A percentile compares a stretch with the other conserved stretches of the same genome.
phyloP scores from a whole-genome alignment of 2,888 invertebrate genomes.

The Cetonia aurata region DNA sequence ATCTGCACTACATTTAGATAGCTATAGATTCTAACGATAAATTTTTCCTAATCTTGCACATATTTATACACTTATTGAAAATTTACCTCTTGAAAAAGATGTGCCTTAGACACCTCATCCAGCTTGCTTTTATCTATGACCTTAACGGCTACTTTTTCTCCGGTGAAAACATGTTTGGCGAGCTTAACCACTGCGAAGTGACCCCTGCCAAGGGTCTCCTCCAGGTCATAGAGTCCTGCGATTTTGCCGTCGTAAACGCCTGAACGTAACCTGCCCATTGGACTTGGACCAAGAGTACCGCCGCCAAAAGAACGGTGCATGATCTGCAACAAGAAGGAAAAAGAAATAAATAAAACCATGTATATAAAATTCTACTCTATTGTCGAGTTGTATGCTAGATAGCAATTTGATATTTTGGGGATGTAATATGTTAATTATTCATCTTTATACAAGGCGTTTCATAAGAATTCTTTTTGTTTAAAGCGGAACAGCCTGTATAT shows the following conservation, averaged over 20 bases:
- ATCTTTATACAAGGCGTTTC: too few species aligned
- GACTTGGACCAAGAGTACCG: slow-evolving; percentile 41
- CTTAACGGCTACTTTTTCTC: slow-evolving; percentile 97
- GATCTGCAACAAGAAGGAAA: slow-evolving; percentile 19
- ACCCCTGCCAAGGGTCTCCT: slow-evolving; percentile 96
- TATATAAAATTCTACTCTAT: neutral
- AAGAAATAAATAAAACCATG: neutral
- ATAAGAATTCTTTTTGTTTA: too few species aligned
- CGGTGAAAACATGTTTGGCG: slow-evolving; percentile 98
- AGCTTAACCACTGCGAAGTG: slow-evolving; percentile 99
- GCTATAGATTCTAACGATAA: too few species aligned
- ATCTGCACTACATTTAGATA: too few species aligned
- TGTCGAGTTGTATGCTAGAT: too few species aligned
- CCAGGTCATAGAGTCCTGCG: slow-evolving; percentile 96
- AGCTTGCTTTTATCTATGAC: slow-evolving; percentile 99
- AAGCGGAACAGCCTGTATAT: too few species aligned
- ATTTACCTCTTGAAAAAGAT: slow-evolving; percentile 92
- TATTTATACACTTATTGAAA: too few species aligned
- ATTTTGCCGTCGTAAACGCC: slow-evolving; percentile 87
- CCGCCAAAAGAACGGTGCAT: slow-evolving; percentile 47
- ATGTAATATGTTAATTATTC: too few species aligned
- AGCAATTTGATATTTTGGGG: too few species aligned
- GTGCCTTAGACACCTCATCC: slow-evolving; percentile 94
- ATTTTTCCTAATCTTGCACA: too few species aligned
- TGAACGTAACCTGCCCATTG: slow-evolving; percentile 40